Evolutionary conservation across 2,113 vertebrate species (phyloP).

Genomic region (Polypterus senegalus): DNA sequence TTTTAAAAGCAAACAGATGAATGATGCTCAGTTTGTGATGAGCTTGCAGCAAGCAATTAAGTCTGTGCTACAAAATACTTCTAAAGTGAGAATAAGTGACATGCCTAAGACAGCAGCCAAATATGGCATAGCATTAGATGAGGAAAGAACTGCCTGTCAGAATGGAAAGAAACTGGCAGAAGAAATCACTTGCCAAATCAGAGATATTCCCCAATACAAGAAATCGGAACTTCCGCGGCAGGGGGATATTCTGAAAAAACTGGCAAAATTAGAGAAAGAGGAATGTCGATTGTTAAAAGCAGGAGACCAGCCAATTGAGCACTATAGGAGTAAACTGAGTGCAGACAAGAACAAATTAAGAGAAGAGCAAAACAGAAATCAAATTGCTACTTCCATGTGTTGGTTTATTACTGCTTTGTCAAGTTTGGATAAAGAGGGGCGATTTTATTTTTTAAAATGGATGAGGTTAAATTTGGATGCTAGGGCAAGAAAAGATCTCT

Average conservation of each 20-base stretch:
- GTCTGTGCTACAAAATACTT: constrained; percentile 14
- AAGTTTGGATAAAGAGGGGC: not conserved
- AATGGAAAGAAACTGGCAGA: not conserved
- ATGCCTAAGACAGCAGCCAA: not conserved
- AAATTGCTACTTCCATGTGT: constrained; percentile 24
- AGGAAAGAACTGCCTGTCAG: not conserved
- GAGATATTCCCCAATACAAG: not conserved
- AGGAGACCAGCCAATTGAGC: constrained; percentile 28
- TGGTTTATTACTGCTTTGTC: constrained; percentile 14
- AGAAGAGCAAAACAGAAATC: constrained; percentile 15
- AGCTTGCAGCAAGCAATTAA: constrained; percentile 26
- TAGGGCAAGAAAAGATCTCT: not conserved
- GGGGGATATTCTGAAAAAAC: constrained; percentile 25
- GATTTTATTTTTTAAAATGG: constrained; percentile 2
- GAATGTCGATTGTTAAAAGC: constrained; percentile 30
- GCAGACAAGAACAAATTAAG: constrained; percentile 24
- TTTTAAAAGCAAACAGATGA: constrained; percentile 17
- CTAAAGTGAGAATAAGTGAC: constrained; percentile 19
- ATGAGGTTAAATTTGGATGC: not conserved
- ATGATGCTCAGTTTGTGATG: constrained; percentile 31
- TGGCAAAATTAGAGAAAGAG: constrained; percentile 37
- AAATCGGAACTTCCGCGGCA: constrained; percentile 33
- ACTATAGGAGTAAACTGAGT: constrained; percentile 31
- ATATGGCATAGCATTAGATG: not conserved
- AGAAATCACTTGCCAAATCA: no score